A percentile compares a stretch with the other conserved stretches of the same genome.
Conservation (phyloP, 1,140 invertebrate genomes). For the Zaprionus kolodkinae region DNA sequence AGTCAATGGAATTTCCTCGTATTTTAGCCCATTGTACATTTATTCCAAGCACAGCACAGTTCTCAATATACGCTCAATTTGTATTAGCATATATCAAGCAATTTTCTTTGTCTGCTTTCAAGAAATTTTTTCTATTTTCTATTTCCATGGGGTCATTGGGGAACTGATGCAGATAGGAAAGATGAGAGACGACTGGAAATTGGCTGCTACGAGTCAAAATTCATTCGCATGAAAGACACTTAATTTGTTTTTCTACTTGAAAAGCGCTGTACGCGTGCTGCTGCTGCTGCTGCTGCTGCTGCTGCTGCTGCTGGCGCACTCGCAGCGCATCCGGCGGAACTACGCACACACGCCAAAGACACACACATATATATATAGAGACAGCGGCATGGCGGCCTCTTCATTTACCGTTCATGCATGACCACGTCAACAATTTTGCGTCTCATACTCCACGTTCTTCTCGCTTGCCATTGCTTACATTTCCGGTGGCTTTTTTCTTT, state of each 20-base stretch:
- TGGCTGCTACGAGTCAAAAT: constrained; percentile 48
- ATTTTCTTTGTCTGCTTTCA: constrained; percentile 11
- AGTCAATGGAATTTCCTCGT: neutral
- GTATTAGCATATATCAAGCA: constrained; percentile 4
- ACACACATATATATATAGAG: constrained; percentile 4
- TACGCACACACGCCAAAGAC: constrained; percentile 27
- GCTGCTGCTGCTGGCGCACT: constrained; percentile 61
- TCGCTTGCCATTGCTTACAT: constrained; percentile 62
- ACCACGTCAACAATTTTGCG: constrained; percentile 62
- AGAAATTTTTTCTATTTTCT: constrained; percentile 17
- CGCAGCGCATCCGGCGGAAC: constrained; percentile 67
- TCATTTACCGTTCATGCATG: constrained; percentile 74
- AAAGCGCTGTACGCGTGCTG: constrained; percentile 40
- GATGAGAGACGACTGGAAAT: constrained; percentile 9
- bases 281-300: constrained; percentile 56
- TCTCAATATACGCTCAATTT: neutral
- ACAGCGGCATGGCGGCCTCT: constrained; percentile 31
- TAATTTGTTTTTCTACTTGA: constrained; percentile 70
- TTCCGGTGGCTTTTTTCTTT: constrained; percentile 66
- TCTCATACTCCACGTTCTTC: constrained; percentile 40
- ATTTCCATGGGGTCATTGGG: neutral
- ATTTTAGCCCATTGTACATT: neutral
- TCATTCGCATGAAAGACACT: constrained; percentile 59
- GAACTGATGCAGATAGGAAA: neutral
- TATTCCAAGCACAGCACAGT: neutral